phyloP scores from a whole-genome alignment of 2,797 vertebrate species.

The Molossus alvarezi region DNA sequence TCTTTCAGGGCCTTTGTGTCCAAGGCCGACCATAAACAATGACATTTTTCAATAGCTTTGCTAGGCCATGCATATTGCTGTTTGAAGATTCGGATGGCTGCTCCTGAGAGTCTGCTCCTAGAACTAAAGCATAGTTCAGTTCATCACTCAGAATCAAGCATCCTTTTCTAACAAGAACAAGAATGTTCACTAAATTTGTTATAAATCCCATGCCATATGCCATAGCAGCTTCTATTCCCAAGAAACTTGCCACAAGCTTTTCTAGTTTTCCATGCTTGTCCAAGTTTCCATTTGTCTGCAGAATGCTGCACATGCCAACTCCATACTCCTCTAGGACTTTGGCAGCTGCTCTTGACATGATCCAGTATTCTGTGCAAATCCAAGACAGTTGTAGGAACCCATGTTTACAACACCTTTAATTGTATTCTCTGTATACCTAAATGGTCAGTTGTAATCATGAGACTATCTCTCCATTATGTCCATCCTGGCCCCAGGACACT shows the following conservation, averaged over 20 bases:
- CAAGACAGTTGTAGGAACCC: constrained; percentile 99
- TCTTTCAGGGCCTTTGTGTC: too few relatives aligned
- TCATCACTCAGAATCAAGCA: too few relatives aligned
- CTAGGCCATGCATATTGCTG: too few relatives aligned
- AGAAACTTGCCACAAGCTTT: constrained; percentile 94
- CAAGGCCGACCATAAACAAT: too few relatives aligned
- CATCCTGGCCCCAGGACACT: constrained; percentile 97
- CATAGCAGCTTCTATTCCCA: constrained; percentile 98
- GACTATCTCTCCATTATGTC: constrained; percentile 95
- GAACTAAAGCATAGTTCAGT: too few relatives aligned
- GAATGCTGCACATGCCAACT: constrained; percentile 95
- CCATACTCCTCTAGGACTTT: constrained; percentile 93
- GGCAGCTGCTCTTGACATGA: constrained; percentile 93
- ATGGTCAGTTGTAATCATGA: constrained; percentile 97
- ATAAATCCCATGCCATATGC: constrained; percentile 98
- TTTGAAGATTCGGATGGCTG: too few relatives aligned
- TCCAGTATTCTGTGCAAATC: constrained; percentile 96
- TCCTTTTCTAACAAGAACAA: constrained; percentile 96
- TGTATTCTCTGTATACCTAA: constrained; percentile 96
- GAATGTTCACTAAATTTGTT: constrained; percentile 99
- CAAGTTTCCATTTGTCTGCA: constrained; percentile 96
- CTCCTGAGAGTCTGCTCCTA: too few relatives aligned
- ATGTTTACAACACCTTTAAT: constrained; percentile 97
- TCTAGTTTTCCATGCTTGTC: constrained; percentile 97
- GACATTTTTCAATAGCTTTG: too few relatives aligned